Evolutionary conservation across 2,888 invertebrate species (phyloP), one percentile per base, ranked within the genome.

Genomic region (Encarsia formosa): DNA sequence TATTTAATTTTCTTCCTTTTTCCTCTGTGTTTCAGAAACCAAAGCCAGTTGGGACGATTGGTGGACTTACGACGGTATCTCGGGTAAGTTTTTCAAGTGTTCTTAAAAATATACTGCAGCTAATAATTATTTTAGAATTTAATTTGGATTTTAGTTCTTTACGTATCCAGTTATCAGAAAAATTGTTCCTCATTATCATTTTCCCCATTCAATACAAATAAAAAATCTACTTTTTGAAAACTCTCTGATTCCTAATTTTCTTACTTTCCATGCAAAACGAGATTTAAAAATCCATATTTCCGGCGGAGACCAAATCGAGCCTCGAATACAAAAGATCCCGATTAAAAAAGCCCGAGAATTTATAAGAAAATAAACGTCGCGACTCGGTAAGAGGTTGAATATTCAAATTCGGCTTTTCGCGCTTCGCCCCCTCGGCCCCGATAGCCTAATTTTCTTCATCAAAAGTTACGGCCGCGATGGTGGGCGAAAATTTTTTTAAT

Each of bases 31-130:
- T 81, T 19, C 82, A 87, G 87, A 83, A 73, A 83, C 82, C 60
- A 79, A 83, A 63, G 86, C 86, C 65, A 88, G 86, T 75, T 88
- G 89, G 89, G 88, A 88, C 71, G 87, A 88, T 78, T 89, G 89
- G 88, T 88, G 88, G 88, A 88, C 88, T 1, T 88, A 88, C 78
- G 88, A 88, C 69, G 88, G 88, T 23, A 88, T 89, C 70, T 88
- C 88, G 72, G 89, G 89, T 88, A 73, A 78, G 69, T 3, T 32
- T 2, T 37, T 11, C 26, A 26, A 26, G 11, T 26, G 26, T 11
- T n/a, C n/a, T n/a, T n/a, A n/a, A n/a, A n/a, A n/a, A n/a, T n/a
- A n/a, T n/a, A n/a, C n/a, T n/a, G n/a, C n/a, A n/a, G n/a, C n/a
- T n/a, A n/a, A n/a, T n/a, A n/a, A n/a, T n/a, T n/a, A n/a, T n/a